phyloP scores from a whole-genome alignment of 1,140 invertebrate species.

The Drosophila jambulina region DNA sequence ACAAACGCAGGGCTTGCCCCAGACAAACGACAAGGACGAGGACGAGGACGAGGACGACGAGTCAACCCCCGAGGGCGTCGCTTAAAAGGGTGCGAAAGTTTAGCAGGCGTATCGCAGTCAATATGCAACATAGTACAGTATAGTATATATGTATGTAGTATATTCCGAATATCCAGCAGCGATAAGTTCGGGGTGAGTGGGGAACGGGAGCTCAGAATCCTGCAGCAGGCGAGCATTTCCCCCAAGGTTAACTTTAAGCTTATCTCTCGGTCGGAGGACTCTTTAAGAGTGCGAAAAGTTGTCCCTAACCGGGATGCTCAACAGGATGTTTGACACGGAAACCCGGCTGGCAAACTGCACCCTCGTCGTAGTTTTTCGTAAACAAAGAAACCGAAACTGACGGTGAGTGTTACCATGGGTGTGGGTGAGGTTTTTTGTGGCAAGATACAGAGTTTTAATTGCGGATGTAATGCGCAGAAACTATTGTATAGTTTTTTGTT shows the following conservation, averaged over 20 bases:
- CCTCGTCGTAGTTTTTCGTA: neutral
- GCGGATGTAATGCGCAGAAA: neutral
- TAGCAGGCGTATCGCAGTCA: slow-evolving; percentile 58
- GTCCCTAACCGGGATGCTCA: slow-evolving; percentile 55
- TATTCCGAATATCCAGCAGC: slow-evolving; percentile 27
- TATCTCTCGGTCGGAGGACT: slow-evolving; percentile 20
- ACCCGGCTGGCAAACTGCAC: slow-evolving; percentile 34
- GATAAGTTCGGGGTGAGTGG: slow-evolving; percentile 47
- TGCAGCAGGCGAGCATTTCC: slow-evolving; percentile 26
- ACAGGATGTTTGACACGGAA: slow-evolving; percentile 69
- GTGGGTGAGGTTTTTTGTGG: slow-evolving; percentile 14
- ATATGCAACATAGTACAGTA: slow-evolving; percentile 21
- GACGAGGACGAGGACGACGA: slow-evolving; percentile 17
- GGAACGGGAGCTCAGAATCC: slow-evolving; percentile 35
- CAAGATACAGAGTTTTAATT: slow-evolving; percentile 7
- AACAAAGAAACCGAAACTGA: slow-evolving; percentile 29
- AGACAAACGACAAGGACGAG: slow-evolving; percentile 32
- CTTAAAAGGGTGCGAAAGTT: slow-evolving; percentile 79
- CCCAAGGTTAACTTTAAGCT: slow-evolving; percentile 52
- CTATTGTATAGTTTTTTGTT: neutral
- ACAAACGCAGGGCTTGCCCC: slow-evolving; percentile 68
- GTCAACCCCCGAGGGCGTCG: slow-evolving; percentile 47
- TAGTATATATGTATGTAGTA: too few species aligned
- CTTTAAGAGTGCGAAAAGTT: slow-evolving; percentile 38
- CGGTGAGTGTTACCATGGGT: slow-evolving; percentile 11